Conservation (phyloP, 35 echinoderm and acorn worm species). For the Strongylocentrotus purpuratus region DNA sequence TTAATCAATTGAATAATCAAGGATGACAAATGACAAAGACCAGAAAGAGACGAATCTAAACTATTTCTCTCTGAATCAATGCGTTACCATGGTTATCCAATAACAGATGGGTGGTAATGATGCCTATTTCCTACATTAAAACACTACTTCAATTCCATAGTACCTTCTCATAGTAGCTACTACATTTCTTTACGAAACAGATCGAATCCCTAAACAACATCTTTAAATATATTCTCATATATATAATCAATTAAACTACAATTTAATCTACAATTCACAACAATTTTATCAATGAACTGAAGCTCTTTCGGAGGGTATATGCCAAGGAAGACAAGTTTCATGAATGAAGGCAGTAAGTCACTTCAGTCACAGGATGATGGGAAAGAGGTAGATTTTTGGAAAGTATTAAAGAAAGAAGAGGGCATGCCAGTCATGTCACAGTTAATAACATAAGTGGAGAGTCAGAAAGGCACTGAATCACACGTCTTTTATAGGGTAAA, state of each 20-base stretch:
- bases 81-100: not conserved
- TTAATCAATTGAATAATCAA: not conserved
- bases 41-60: not conserved
- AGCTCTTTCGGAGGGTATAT: not conserved
- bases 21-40: no score
- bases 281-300: not conserved
- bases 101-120: not conserved
- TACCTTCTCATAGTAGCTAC: not conserved
- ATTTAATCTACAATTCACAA: no score
- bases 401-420: not conserved
- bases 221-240: not conserved
- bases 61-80: not conserved
- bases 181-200: not conserved
- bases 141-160: not conserved
- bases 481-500: no score
- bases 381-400: not conserved
- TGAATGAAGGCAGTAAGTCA: not conserved
- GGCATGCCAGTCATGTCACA: no score
- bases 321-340: not conserved
- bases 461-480: no score
- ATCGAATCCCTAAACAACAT: not conserved
- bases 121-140: not conserved
- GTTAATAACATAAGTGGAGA: no score
- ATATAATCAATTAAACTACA: not conserved
- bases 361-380: not conserved